Percentiles rank a stretch among this genome's conserved stretches.
phyloP scores from a whole-genome alignment of 2,888 invertebrate genomes.

The Lydus trimaculatus region DNA sequence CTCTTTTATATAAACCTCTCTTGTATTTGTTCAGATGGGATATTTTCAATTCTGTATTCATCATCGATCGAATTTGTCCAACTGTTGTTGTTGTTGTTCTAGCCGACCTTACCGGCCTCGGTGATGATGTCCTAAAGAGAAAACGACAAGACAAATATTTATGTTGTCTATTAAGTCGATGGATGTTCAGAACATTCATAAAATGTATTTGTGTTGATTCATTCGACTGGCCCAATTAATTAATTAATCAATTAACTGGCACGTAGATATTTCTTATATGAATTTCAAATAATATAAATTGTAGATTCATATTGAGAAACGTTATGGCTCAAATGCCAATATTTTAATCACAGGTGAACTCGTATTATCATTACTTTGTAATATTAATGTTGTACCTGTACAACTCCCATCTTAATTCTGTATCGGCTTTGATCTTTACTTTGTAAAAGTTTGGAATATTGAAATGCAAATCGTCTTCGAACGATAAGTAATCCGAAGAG shows the following conservation, averaged over 20 bases:
- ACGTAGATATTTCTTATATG: neutral
- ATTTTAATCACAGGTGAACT: too few relatives aligned
- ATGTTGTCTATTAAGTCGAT: conserved; percentile 32
- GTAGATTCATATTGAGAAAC: too few relatives aligned
- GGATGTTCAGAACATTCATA: conserved; percentile 24
- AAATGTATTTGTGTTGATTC: conserved; percentile 15
- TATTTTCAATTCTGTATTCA: conserved; percentile 32
- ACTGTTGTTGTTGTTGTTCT: conserved; percentile 37
- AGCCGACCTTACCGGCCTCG: conserved; percentile 15
- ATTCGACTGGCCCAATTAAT: conserved; percentile 16
- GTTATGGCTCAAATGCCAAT: too few relatives aligned
- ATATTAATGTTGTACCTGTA: neutral
- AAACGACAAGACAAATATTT: conserved; percentile 38
- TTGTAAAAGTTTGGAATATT: conserved; percentile 49
- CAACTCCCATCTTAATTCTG: neutral
- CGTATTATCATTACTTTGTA: neutral
- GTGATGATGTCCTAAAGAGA: conserved; percentile 23
- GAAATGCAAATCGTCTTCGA: conserved; percentile 50
- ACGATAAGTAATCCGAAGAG: conserved; percentile 45
- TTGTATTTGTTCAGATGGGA: conserved; percentile 45
- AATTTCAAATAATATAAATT: neutral
- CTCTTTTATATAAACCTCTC: conserved; percentile 36
- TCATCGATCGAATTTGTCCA: conserved; percentile 23
- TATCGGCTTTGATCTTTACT: conserved; percentile 35
- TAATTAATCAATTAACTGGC: conserved; percentile 16